Evolutionary conservation across 2,113 vertebrate species (phyloP), one percentile per base, ranked within the genome.

Genomic region (Athene cunicularia): DNA sequence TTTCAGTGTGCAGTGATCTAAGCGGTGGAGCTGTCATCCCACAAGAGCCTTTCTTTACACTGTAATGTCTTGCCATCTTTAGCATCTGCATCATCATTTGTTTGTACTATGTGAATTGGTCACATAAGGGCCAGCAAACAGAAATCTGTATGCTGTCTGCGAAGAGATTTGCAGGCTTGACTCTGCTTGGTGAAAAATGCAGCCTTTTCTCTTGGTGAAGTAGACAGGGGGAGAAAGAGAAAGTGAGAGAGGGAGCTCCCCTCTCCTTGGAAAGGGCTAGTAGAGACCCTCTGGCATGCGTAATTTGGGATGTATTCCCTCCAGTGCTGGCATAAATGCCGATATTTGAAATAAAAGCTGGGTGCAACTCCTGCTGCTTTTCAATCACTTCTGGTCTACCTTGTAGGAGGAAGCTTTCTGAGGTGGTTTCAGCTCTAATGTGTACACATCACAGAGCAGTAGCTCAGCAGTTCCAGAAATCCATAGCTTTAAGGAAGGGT

Each of bases 61-160:
- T 53, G n/a, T 81, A 39, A 49, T 64, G 12, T 66, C 86, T 88
- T 93, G 28, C 84, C 86, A 59, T 93, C 87, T 94, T 94, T 85
- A 95, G 75, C 62, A 74, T 85, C 70, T 93, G 67, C 81, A 93
- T 91, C 74, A 90, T 93, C 41, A 26, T 94, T 93, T 88, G 67
- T 85, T 95, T 93, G 37, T 73, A 35, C 63, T 88, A 2, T 82
- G 45, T 39, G 76, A 88, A 41, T 66, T 96, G 94, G 89, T 91
- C 93, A 91, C 71, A 71, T 56, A 91, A 95, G 66, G 83, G 70
- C 52, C 53, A 70, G 71, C 77, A 89, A 89, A 76, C 53, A 80
- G 86, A 91, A 86, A 86, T 63, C 62, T 91, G 32, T 20, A 67
- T 88, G 75, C 75, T 68, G 35, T 64, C 49, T 95, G 58, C 73